These are phyloP conservation scores for Cheilinus undulatus DNA, from an alignment of 2,113 vertebrate genomes.

Conservation along the genomic window DNA sequence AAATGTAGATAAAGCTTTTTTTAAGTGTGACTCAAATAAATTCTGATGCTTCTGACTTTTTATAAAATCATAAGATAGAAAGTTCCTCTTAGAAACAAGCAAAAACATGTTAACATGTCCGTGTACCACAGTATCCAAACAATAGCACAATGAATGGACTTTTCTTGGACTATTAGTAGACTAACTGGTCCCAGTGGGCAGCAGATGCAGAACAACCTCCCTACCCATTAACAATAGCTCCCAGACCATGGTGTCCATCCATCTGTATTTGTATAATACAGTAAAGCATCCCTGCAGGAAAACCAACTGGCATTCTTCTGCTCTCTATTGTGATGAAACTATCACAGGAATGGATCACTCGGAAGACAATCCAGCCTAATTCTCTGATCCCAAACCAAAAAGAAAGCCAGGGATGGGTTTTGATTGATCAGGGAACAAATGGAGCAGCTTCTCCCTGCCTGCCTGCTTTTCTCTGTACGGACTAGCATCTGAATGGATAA, in stretches of 20 bases:
- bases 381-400: slow-evolving; percentile 64
- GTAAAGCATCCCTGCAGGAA: slow-evolving; percentile 72
- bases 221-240: slow-evolving; percentile 61
- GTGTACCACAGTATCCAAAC: slow-evolving; percentile 25
- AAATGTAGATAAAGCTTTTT: neutral
- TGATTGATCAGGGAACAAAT: slow-evolving; percentile 78
- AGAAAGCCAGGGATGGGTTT: slow-evolving; percentile 47
- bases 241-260: slow-evolving; percentile 59
- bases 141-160: slow-evolving; percentile 32
- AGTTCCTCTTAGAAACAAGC: neutral
- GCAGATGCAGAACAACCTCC: slow-evolving; percentile 71
- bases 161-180: slow-evolving; percentile 38
- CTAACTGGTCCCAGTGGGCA: slow-evolving; percentile 65
- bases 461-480: slow-evolving; percentile 46
- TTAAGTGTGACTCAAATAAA: no score
- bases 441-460: slow-evolving; percentile 55
- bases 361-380: slow-evolving; percentile 66
- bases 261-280: slow-evolving; percentile 75
- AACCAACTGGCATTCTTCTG: slow-evolving; percentile 73
- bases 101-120: slow-evolving; percentile 23
- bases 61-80: neutral
- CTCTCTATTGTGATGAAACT: slow-evolving; percentile 70
- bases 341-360: slow-evolving; percentile 72
- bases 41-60: no score
- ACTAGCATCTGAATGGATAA: slow-evolving; percentile 70